Conservation (phyloP, 2,888 invertebrate genomes). For the Cheilosia soror region DNA sequence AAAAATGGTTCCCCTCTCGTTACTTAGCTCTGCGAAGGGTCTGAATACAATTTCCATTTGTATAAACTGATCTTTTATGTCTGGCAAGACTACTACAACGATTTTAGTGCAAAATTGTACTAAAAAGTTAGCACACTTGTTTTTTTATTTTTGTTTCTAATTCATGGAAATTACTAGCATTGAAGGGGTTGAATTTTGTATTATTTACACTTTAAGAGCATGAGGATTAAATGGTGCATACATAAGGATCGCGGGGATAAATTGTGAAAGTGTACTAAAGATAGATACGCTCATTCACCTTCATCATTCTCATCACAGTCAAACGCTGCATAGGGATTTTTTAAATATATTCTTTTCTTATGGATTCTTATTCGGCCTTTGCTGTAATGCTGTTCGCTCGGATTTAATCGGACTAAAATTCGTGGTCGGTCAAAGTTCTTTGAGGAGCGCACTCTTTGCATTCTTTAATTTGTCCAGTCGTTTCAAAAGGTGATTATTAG, state of each 20-base stretch:
- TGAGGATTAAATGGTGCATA: constrained; percentile 52
- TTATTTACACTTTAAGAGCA: constrained; percentile 64
- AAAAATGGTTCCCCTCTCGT: constrained; percentile 5
- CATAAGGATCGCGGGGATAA: constrained; percentile 37
- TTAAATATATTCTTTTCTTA: constrained; percentile 26
- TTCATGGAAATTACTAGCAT: constrained; percentile 53
- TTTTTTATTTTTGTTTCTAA: constrained; percentile 2
- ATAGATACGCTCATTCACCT: constrained; percentile 66
- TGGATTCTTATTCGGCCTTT: constrained; percentile 71
- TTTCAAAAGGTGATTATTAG: constrained; percentile 97
- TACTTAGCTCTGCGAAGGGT: constrained; percentile 27
- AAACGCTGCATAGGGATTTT: constrained; percentile 56
- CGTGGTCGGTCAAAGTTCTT: constrained; percentile 90
- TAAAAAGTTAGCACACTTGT: constrained; percentile 67
- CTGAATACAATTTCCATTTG: constrained; percentile 25
- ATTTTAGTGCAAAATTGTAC: constrained; percentile 40
- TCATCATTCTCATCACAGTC: constrained; percentile 73
- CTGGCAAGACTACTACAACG: constrained; percentile 64
- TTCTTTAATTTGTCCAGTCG: constrained; percentile 98
- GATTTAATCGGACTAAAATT: constrained; percentile 71
- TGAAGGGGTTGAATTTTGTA: constrained; percentile 35
- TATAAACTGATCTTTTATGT: constrained; percentile 26
- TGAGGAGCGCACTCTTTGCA: constrained; percentile 95
- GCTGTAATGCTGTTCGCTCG: constrained; percentile 74
- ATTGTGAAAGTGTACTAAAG: constrained; percentile 47